phyloP scores from a whole-genome alignment of 2,797 vertebrate species.

The Delichon dasypus region DNA sequence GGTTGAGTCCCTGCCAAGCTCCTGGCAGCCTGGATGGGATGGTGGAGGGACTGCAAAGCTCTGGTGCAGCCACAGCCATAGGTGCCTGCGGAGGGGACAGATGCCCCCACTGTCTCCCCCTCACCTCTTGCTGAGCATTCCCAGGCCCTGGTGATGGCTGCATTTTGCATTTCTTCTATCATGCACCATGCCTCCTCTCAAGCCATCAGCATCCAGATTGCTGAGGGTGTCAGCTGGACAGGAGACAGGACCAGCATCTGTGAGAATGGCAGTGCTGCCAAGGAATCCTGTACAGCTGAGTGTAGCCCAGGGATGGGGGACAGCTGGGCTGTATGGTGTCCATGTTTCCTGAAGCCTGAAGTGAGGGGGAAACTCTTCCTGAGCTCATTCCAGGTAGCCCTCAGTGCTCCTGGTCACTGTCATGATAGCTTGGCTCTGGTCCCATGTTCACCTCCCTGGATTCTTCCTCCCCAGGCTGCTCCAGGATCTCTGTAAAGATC shows the following conservation, averaged over 20 bases:
- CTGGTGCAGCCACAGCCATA: fast-evolving
- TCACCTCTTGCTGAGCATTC: neutral
- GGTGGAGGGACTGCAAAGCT: neutral
- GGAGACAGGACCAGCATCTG: neutral
- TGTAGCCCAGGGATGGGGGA: neutral
- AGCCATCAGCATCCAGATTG: neutral
- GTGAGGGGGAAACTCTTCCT: neutral
- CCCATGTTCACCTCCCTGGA: fast-evolving
- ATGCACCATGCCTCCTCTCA: fast-evolving
- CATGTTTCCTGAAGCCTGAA: neutral
- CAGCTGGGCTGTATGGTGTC: neutral
- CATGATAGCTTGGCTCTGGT: neutral
- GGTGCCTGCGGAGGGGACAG: neutral
- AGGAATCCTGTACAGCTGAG: neutral
- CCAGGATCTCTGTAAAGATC: neutral
- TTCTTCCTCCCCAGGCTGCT: neutral
- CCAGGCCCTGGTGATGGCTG: fast-evolving
- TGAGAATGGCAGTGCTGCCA: neutral
- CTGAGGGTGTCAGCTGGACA: neutral
- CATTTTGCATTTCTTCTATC: fast-evolving
- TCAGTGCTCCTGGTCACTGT: neutral
- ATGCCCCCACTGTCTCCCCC: fast-evolving
- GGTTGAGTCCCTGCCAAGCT: fast-evolving
- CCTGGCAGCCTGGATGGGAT: neutral
- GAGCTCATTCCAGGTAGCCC: neutral